Evolutionary conservation across 2,888 invertebrate species (phyloP), one percentile per base, ranked within the genome.

Genomic region (Himalopsyche japonica): DNA sequence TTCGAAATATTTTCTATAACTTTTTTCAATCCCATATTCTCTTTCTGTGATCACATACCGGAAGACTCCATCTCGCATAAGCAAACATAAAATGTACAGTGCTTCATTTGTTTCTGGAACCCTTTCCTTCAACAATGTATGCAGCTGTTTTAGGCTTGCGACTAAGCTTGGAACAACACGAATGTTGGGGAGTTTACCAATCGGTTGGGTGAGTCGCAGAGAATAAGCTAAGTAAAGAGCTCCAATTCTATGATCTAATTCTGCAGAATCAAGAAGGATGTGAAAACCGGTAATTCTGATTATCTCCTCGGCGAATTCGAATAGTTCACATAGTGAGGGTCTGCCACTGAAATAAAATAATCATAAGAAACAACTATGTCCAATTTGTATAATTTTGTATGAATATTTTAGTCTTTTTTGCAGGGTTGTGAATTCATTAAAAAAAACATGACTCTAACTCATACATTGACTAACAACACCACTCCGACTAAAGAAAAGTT

Each of bases 11-110:
- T 87, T 87, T 18, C 82, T 49, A 70, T 76, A 80, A 27, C 76
- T n/a, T 76, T 80, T 84, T 49, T 86, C 85, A n/a, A 86, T 24
- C 0, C 82, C 87, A 47, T 86, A 85, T 15, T 86, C 86, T 18
- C 82, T 30, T 20, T 79, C 43, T 0, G 84, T 82, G 24, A 80
- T 80, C n/a, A 86, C 86, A 24, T 86, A 82, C 32, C 81, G 83
- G 37, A 87, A 86, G 8, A 82, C 78, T n/a, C 87, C 86, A 20
- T 82, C 82, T 24, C 77, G 34, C 70, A 87, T 70, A 49, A 87
- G 79, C 0, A 77, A 82, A 43, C 85, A 78, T 32, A 87, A 47
- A 7, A 85, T 57, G 49, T 82, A 87, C 32, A 84, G 76, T 0
- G 48, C 81, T 5, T 86, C 84, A 12, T 24, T 27, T 0, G 70